phyloP scores from a whole-genome alignment of 2,113 vertebrate species.

The Eurypyga helias region DNA sequence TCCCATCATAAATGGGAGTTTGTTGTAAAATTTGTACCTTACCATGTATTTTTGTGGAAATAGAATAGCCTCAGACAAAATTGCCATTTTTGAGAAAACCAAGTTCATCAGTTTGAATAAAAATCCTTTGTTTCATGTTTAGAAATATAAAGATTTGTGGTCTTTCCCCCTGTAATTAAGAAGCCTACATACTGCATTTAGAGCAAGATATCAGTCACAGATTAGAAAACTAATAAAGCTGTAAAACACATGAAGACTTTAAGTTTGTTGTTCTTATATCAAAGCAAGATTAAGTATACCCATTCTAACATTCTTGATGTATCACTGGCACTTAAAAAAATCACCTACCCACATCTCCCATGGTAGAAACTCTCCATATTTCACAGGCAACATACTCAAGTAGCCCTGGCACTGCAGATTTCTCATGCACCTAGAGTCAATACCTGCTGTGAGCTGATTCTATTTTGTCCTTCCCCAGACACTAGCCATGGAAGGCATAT shows the following conservation, averaged over 20 bases:
- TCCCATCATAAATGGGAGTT: background rate
- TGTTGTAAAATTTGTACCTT: background rate
- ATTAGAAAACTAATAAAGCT: background rate
- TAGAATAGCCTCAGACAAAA: background rate
- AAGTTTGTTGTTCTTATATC: background rate
- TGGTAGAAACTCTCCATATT: background rate
- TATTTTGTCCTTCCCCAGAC: background rate
- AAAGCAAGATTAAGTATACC: background rate
- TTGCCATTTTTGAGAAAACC: background rate
- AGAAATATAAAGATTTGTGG: background rate
- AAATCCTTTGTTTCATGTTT: background rate
- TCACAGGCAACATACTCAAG: background rate
- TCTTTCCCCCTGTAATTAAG: fast-evolving
- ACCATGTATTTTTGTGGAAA: background rate
- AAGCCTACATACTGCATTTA: background rate
- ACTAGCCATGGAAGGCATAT: background rate
- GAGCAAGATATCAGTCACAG: background rate
- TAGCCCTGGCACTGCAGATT: background rate
- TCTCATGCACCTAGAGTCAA: background rate
- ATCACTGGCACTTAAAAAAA: background rate
- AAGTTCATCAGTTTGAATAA: background rate
- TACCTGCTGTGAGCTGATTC: background rate
- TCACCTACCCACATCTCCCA: too few relatives aligned
- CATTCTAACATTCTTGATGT: background rate
- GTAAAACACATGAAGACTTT: background rate